phyloP scores from a whole-genome alignment of 2,888 invertebrate species.

The Andrena hattorfiana region DNA sequence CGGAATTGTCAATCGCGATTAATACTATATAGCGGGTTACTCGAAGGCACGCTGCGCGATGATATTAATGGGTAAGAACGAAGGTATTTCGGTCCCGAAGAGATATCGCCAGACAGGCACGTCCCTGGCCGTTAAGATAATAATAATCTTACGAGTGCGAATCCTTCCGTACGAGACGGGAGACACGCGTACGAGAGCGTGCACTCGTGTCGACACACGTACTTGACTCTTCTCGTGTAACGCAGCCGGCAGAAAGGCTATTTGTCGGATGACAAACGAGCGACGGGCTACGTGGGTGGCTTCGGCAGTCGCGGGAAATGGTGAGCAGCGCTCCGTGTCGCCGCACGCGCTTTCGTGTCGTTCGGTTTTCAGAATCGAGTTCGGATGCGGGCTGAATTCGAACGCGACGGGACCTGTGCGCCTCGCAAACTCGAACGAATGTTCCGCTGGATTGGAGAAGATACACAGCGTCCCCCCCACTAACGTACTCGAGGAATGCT shows the following conservation, averaged over 20 bases:
- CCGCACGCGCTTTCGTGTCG: conserved; percentile 73
- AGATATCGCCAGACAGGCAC: conserved; percentile 42
- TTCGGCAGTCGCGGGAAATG: conserved; percentile 83
- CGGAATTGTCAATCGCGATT: not conserved
- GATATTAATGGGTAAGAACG: conserved; percentile 43
- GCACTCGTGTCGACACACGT: conserved; percentile 71
- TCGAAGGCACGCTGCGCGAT: not conserved
- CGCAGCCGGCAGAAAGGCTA: conserved; percentile 78
- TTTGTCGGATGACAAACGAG: conserved; percentile 85
- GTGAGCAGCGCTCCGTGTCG: conserved; percentile 84
- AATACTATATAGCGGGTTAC: not conserved
- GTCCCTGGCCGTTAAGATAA: conserved; percentile 71
- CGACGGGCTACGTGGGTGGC: conserved; percentile 84
- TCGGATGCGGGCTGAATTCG: conserved; percentile 39
- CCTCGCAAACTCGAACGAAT: conserved; percentile 33
- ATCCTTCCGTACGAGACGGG: conserved; percentile 47
- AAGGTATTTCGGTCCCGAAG: conserved; percentile 55
- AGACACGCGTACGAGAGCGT: conserved; percentile 54
- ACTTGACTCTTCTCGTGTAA: conserved; percentile 69
- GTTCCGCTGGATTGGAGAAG: conserved; percentile 39
- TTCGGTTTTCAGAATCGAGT: conserved; percentile 66
- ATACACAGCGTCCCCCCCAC: not conserved
- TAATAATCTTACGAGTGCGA: conserved; percentile 69
- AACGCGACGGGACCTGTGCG: conserved; percentile 7
- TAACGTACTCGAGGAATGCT: not conserved